These are phyloP conservation scores for Ostrea edulis DNA, from an alignment of 1,140 invertebrate species.

Conservation along the genomic window DNA sequence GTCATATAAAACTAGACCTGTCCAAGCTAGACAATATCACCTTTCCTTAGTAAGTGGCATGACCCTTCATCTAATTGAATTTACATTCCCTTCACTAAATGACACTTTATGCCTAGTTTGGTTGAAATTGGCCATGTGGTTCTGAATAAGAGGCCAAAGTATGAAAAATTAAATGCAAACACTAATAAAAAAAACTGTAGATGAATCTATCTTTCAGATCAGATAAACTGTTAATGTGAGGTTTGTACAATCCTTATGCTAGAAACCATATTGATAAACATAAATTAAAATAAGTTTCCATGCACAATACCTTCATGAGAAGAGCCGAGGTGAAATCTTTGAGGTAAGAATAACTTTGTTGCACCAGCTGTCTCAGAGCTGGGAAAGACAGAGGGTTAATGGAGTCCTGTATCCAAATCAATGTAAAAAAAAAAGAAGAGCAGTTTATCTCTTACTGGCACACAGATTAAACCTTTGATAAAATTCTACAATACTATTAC, in stretches of 20 bases:
- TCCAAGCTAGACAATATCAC: too few species aligned
- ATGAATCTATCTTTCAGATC: too few species aligned
- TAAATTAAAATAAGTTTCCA: background rate
- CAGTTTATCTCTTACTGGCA: background rate
- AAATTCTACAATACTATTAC: background rate
- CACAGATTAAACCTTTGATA: background rate
- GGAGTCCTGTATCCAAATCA: background rate
- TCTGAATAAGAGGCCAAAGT: too few species aligned
- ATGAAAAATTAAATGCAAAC: too few species aligned
- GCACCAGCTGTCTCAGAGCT: slow-evolving; percentile 33
- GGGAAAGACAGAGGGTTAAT: background rate
- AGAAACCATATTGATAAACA: background rate
- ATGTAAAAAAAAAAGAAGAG: background rate
- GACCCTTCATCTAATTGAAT: too few species aligned
- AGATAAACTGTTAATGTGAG: too few species aligned
- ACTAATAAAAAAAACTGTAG: too few species aligned
- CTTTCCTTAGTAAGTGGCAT: too few species aligned
- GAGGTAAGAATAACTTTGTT: slow-evolving; percentile 49
- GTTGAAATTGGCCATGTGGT: too few species aligned
- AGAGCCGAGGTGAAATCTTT: slow-evolving; percentile 56
- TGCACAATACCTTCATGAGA: slow-evolving; percentile 57
- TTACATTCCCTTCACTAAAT: too few species aligned
- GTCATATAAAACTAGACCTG: too few species aligned
- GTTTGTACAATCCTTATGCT: background rate
- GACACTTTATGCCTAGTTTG: too few species aligned